Evolutionary conservation across 2,888 invertebrate species (phyloP), one percentile per base, ranked within the genome.

Genomic region (Graphium colonna): DNA sequence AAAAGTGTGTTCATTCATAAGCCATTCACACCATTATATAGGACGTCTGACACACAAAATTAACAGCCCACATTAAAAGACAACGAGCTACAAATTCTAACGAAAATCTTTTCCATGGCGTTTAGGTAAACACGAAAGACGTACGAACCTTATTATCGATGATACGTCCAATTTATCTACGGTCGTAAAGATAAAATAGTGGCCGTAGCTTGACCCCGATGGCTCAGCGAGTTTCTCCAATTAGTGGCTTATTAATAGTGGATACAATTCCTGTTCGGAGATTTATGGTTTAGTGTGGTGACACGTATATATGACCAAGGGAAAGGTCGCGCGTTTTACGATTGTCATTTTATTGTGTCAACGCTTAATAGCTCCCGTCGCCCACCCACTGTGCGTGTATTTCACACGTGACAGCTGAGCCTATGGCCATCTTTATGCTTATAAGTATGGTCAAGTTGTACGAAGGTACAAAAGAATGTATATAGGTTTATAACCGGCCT

Each of bases 181-280:
- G 52, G 54, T 58, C 59, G 62, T 70, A 69, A 70, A 71, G 70
- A 71, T 71, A 69, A 68, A 62, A 64, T 5, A 21, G 5, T 5
- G 21, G 21, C 21, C n/a, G n/a, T n/a, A n/a, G n/a, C n/a, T n/a
- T n/a, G n/a, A n/a, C n/a, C 21, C 21, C 21, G 21, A 21, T 5
- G 21, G 21, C 21, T 21, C 21, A 21, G 60, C 59, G 60, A 63
- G 61, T 71, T 63, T 69, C 68, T 66, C 65, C 67, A 72, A 72
- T 72, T 70, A 72, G 67, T 61, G 57, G 57, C 65, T 68, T 65
- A 69, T 70, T 70, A 68, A 71, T 69, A 56, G 62, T 69, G 57
- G 60, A 52, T 62, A 66, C 66, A 64, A 66, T 64, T 60, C 50
- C 58, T 51, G 39, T 52, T 47, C 41, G 28, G 45, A 41, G 52